Base-by-base conservation (phyloP, 2,888 invertebrate genomes). In the Lasioglossum malachurum region DNA sequence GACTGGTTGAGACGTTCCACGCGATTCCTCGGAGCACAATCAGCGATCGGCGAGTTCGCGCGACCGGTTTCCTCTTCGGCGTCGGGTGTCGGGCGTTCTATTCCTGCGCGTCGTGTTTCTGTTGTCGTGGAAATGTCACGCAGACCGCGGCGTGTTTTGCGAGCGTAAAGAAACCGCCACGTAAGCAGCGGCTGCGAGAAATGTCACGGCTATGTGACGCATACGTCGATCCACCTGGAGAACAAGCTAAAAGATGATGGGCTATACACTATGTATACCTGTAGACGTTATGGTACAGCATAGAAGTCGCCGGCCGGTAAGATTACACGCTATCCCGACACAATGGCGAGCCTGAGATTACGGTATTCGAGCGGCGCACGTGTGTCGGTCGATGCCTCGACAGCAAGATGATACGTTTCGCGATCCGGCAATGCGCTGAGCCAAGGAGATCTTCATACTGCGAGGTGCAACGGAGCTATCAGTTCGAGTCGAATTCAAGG, bases 81-180 rank as follows among this genome's bases (percentile, higher is more conserved):
- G 44, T 89, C 80, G 80, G 74, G 84, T 89, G 69, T 88, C 90
- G 67, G 86, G 53, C 73, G 75, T 74, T 27, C 78, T 27, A 60
- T 67, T 72, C 82, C 64, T 41, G 76, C 78, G 90, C 90, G 78
- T 90, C 90, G 87, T 83, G 87, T 90, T 90, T 90, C 90, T 87
- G 87, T 90, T 90, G 89, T 81, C 87, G 75, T 44, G 79, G 83
- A 90, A 90, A 84, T 82, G 85, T 90, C 90, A 87, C 89, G 89
- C 89, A 78, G 78, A 64, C 76, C 78, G 83, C 69, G 78, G 67
- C 71, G 27, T 35, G 27, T 27, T 41, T 35, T 16, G 31, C 31
- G 67, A 31, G 31, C 31, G 31, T 16, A 12, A 35, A 19, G 19
- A 67, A 67, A 35, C 67, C 35, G 19, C 31, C 12, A 31, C 67